Conservation (phyloP, 1,140 invertebrate species). For the Nomia melanderi region DNA sequence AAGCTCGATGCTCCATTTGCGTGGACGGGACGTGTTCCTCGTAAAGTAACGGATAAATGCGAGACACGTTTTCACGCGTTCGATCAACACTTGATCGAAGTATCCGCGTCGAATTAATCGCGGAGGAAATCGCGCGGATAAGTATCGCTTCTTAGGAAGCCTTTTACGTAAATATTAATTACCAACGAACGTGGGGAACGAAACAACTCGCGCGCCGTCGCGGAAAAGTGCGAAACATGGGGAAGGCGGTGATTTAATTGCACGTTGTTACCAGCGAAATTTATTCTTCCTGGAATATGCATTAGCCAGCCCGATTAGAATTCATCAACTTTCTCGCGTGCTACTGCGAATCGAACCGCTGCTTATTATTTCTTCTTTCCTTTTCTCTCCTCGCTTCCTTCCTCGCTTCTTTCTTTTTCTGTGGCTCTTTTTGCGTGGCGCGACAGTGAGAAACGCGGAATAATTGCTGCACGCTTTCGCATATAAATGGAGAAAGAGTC, state of each 20-base stretch:
- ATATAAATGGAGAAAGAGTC: constrained; percentile 29
- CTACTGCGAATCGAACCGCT: constrained; percentile 20
- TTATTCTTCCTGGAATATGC: constrained; percentile 52
- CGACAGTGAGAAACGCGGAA: constrained; percentile 46
- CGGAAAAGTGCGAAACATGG: constrained; percentile 28
- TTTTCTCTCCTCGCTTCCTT: neutral
- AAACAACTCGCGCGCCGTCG: constrained; percentile 4
- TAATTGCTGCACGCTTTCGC: constrained; percentile 39
- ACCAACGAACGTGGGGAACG: constrained; percentile 26
- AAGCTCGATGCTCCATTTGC: neutral
- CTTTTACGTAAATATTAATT: constrained; percentile 57
- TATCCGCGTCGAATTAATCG: constrained; percentile 36
- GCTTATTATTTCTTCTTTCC: constrained; percentile 6
- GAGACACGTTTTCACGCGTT: constrained; percentile 6
- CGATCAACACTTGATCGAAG: constrained; percentile 29
- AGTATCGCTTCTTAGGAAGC: constrained; percentile 24
- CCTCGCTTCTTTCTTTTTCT: neutral
- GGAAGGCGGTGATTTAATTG: constrained; percentile 57
- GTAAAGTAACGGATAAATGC: constrained; percentile 6
- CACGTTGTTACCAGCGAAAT: constrained; percentile 50
- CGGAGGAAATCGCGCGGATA: constrained; percentile 15
- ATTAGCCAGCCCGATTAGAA: constrained; percentile 53
- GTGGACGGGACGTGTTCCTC: neutral
- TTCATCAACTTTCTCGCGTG: constrained; percentile 52
- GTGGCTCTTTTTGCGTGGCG: neutral